Conservation (phyloP, 1,140 invertebrate species). For the Ylistrum balloti region DNA sequence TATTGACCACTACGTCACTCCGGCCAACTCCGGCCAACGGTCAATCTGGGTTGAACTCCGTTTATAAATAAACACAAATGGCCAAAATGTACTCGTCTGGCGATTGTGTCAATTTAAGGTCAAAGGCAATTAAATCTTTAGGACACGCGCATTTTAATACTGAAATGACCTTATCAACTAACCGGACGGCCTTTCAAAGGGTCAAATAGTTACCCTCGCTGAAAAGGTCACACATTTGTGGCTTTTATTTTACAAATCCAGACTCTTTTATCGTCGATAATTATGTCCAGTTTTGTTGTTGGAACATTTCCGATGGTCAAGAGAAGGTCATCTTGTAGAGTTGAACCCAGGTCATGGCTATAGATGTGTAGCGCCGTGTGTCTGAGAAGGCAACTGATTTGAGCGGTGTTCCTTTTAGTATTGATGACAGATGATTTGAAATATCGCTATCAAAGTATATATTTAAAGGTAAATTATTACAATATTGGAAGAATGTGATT, state of each 20-base stretch:
- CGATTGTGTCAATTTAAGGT: slow-evolving; percentile 7
- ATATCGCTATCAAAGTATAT: too few relatives aligned
- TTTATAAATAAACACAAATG: slow-evolving; percentile 40
- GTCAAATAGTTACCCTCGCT: not conserved
- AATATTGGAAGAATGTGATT: too few relatives aligned
- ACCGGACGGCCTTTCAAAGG: too few relatives aligned
- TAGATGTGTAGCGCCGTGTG: not conserved
- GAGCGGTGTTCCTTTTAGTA: not conserved
- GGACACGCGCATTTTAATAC: not conserved
- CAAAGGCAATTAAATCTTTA: not conserved
- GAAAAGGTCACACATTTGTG: slow-evolving; percentile 22
- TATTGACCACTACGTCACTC: slow-evolving; percentile 17
- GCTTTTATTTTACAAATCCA: slow-evolving; percentile 25
- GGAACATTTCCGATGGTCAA: slow-evolving; percentile 10
- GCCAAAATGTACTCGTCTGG: not conserved
- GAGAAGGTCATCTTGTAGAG: not conserved
- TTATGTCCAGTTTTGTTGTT: not conserved
- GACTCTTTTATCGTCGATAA: not conserved
- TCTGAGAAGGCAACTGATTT: not conserved
- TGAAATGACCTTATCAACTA: not conserved
- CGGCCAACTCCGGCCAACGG: slow-evolving; percentile 27
- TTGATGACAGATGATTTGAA: too few relatives aligned
- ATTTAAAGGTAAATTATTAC: too few relatives aligned
- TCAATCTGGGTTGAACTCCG: slow-evolving; percentile 32
- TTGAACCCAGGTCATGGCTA: not conserved